Base-by-base conservation (phyloP, 2,888 invertebrate species). In the Apoderus coryli region DNA sequence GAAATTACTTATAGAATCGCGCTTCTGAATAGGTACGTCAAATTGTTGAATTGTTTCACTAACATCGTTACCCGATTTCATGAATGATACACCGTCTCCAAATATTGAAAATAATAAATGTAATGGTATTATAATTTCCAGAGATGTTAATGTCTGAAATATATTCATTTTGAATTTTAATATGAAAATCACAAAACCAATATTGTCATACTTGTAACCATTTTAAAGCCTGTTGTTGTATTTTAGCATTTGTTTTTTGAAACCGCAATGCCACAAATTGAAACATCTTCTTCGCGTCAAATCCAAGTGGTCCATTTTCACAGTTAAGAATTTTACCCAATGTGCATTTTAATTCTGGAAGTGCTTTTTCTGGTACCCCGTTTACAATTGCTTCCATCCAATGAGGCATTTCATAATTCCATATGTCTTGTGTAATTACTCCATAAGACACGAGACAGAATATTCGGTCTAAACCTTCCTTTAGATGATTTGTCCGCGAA, bases 351-450 rank as follows among this genome's bases (percentile, higher is more conserved):
- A 92, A 58, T 50, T 90, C 88, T 27, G 69, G 62, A 24, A 88
- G 61, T 49, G 89, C 92, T 54, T 86, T 81, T 54, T 88, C 84
- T 0, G 85, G 84, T 0, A 89, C 85, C 51, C 89, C 88, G 37
- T 81, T 80, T 29, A 85, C 85, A 42, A 98, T 88, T 1, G 93
- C 89, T 58, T 95, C 93, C 79, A 98, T 81, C 98, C 98, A 98
- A 47, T 88, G 82, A 0, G 98, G 96, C 89, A 98, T 98, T 12
- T 98, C 89, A 54, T 81, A 81, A 54, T 93, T 88, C 98, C 98
- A 98, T 33, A 92, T 88, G 49, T 92, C 88, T 41, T 85, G 78
- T 0, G 89, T 88, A 41, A 99, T 86, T 14, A 98, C 84, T 46
- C 96, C 95, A 56, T 98, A 98, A 0, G 98, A 96, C 16, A 96